These are phyloP conservation scores for Acronicta alni DNA, from an alignment of 2,888 invertebrate species.

Conservation along the genomic window DNA sequence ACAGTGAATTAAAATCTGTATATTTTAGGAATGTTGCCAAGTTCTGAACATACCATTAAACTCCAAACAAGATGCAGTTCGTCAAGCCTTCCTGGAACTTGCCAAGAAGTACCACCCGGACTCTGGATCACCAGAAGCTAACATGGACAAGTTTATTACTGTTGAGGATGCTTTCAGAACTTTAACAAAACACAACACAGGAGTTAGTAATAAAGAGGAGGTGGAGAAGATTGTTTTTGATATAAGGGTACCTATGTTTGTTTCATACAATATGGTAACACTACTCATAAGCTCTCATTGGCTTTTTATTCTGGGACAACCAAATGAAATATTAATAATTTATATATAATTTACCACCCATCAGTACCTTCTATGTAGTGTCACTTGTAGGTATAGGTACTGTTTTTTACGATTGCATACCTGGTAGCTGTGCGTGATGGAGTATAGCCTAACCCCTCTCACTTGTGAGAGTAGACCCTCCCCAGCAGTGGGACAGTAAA, in stretches of 20 bases:
- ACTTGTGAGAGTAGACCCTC: too few relatives aligned
- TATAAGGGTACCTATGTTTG: conserved; percentile 88
- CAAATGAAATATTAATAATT: too few relatives aligned
- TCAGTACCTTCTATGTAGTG: not conserved
- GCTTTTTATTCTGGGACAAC: too few relatives aligned
- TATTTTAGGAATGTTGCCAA: conserved; percentile 91
- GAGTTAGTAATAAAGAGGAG: conserved; percentile 82
- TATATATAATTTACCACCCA: not conserved
- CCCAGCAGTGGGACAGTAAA: too few relatives aligned
- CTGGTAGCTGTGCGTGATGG: too few relatives aligned
- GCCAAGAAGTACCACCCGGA: conserved; percentile 96
- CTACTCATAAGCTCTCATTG: too few relatives aligned
- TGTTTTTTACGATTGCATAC: too few relatives aligned
- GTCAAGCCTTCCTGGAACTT: conserved; percentile 92
- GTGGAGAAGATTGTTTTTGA: conserved; percentile 90
- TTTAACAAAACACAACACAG: conserved; percentile 91
- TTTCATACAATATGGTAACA: too few relatives aligned
- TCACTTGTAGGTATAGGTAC: not conserved
- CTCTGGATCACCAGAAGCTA: conserved; percentile 92
- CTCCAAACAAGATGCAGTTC: conserved; percentile 92
- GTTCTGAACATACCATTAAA: conserved; percentile 91
- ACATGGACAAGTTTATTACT: conserved; percentile 92
- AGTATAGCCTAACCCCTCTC: too few relatives aligned
- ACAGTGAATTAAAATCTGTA: too few relatives aligned
- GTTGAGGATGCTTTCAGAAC: conserved; percentile 93